A percentile compares a stretch with the other conserved stretches of the same genome.
Evolutionary conservation across 64 coral and sea anemone genomes (phyloP).

Genomic region (Exaiptasia diaphana): DNA sequence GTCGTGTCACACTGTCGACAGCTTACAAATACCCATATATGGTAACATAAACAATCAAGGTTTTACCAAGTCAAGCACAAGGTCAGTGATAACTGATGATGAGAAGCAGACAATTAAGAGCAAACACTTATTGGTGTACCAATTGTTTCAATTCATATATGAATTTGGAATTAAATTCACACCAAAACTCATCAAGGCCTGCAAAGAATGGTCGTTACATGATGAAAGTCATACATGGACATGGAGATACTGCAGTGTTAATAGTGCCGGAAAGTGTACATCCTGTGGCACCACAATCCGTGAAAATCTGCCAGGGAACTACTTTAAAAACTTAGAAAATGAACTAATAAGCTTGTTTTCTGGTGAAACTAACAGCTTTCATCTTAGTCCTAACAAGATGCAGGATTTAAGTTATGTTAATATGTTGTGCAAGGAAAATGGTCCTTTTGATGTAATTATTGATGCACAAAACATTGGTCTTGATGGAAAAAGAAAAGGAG

Average conservation of each 20-base stretch:
- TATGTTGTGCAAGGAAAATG: slow-evolving; percentile 24
- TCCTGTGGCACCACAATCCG: slow-evolving; percentile 39
- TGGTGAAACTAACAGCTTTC: not conserved
- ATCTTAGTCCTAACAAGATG: not conserved
- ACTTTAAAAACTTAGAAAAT: slow-evolving; percentile 26
- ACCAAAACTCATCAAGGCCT: slow-evolving; percentile 4
- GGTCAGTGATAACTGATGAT: not conserved
- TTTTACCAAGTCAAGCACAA: not conserved
- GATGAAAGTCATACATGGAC: slow-evolving; percentile 56
- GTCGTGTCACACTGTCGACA: not conserved
- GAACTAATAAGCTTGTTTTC: slow-evolving; percentile 38
- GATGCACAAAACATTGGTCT: slow-evolving; percentile 82
- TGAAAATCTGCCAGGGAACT: not conserved
- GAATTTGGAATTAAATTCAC: slow-evolving; percentile 55
- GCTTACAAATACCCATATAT: not conserved
- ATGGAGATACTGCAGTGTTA: slow-evolving; percentile 44
- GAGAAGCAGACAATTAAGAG: not conserved
- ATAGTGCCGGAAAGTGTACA: slow-evolving; percentile 35
- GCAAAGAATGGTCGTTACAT: slow-evolving; percentile 32
- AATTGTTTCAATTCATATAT: slow-evolving; percentile 63
- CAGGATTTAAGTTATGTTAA: slow-evolving; percentile 5
- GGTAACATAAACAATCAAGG: not conserved
- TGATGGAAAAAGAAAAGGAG: not conserved
- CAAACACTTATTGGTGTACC: not conserved
- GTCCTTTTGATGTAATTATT: slow-evolving; percentile 84